These are phyloP conservation scores for Gracilinanus agilis DNA, from an alignment of 2,113 vertebrate species.

Conservation along the genomic window DNA sequence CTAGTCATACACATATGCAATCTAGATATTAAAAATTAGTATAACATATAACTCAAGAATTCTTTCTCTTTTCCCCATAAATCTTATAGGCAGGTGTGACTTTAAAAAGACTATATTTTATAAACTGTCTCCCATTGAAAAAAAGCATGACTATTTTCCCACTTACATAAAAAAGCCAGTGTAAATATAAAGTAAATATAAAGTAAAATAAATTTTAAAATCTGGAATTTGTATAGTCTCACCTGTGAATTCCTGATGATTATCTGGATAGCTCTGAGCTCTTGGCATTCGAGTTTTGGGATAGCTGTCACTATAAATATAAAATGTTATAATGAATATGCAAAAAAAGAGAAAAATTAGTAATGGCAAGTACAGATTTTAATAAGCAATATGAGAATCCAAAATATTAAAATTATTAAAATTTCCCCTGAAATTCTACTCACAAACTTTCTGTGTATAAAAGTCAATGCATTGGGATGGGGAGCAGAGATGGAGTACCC, in stretches of 20 bases:
- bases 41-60: background rate
- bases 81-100: background rate
- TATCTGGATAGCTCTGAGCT: constrained; percentile 99
- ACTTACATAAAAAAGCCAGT: background rate
- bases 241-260: constrained; percentile 99
- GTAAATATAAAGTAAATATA: background rate
- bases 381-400: background rate
- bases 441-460: background rate
- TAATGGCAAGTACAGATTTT: background rate
- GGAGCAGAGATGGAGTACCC: background rate
- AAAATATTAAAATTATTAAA: background rate
- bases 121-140: background rate
- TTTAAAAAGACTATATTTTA: background rate
- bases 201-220: constrained; percentile 26
- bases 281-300: constrained; percentile 97
- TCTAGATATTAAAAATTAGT: background rate
- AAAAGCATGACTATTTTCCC: background rate
- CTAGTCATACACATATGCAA: constrained; percentile 13
- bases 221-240: constrained; percentile 54
- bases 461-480: background rate
- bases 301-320: constrained; percentile 91
- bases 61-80: background rate
- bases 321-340: constrained; percentile 71
- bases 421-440: background rate
- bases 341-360: constrained; percentile 42